Evolutionary conservation across 2,113 vertebrate genomes (phyloP), one percentile per base, ranked within the genome.

Genomic region (Takifugu flavidus): DNA sequence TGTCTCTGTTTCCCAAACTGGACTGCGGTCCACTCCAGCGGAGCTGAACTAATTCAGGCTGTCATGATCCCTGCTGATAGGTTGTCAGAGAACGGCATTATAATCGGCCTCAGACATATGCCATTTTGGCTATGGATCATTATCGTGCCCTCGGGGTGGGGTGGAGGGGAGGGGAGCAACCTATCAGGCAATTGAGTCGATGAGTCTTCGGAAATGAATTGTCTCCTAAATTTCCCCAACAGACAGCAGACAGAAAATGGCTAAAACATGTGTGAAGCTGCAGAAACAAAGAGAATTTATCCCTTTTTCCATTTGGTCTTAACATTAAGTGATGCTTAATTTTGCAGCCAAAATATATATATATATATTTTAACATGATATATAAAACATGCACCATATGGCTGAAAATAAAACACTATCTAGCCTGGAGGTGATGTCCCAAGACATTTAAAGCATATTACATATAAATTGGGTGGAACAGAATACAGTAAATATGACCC

Each of bases 51-150:
- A 81, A 87, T 81, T 85, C 77, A 34, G 6, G 45, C 67, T 69
- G 71, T 81, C 79, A 54, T 72, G 78, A 86, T 83, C 75, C 84
- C 72, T 45, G 61, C 67, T 79, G 83, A 82, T 84, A 62, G 49
- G 59, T 80, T 79, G 77, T 72, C 70, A 72, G 78, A 66, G 76
- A 65, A 59, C 28, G 14, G 6, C 39, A 12, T 66, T 53, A 52
- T 79, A 81, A 82, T 85, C 80, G 64, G 65, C 75, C 70, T 67
- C 62, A 65, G 71, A 82, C 84, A 75, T 77, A 77, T 90, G 88
- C 84, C 80, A 82, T 80, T 82, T 57, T 74, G 70, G 72, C 77
- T 78, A 74, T 80, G 84, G 83, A 89, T 77, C 77, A 69, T 77
- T 84, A 83, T 62, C 28, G 42, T 53, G 53, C 70, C 77, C 61